A percentile compares a stretch with the other conserved stretches of the same genome.
These are phyloP conservation scores for Sminthurinus signatus DNA, from an alignment of 1,140 invertebrate species.

Conservation along the genomic window DNA sequence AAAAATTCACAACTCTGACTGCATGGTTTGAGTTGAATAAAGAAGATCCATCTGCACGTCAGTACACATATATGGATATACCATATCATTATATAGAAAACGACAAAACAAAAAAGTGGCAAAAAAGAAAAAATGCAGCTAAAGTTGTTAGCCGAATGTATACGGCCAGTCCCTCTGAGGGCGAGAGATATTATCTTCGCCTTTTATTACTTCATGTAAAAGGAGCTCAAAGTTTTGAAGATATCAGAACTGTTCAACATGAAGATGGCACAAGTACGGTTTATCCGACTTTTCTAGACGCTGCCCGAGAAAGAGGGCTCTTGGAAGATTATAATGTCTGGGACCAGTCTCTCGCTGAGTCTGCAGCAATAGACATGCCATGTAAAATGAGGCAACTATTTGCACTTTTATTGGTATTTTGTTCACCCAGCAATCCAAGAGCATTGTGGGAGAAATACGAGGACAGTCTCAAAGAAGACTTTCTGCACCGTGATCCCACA, in stretches of 20 bases:
- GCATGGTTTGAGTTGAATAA: constrained; percentile 32
- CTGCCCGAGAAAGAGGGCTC: constrained; percentile 32
- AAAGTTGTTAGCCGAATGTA: constrained; percentile 43
- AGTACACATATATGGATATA: constrained; percentile 37
- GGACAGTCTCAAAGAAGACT: constrained; percentile 22
- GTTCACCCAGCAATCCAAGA: constrained; percentile 21
- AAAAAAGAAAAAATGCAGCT: constrained; percentile 24
- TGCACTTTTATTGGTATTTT: constrained; percentile 33
- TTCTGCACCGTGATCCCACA: neutral
- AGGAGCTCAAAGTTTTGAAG: constrained; percentile 26
- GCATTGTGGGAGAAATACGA: constrained; percentile 29
- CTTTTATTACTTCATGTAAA: constrained; percentile 44
- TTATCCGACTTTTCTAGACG: constrained; percentile 24
- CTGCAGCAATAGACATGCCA: constrained; percentile 23
- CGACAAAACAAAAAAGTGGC: constrained; percentile 22
- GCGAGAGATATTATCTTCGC: constrained; percentile 43
- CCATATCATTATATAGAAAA: constrained; percentile 8
- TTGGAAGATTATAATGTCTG: constrained; percentile 35
- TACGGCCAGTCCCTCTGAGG: constrained; percentile 40
- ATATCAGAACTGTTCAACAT: constrained; percentile 31
- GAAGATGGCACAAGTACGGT: constrained; percentile 8
- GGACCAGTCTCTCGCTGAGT: constrained; percentile 34
- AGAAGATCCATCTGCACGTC: neutral
- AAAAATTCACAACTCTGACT: constrained; percentile 32
- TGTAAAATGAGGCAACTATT: constrained; percentile 42